Percentiles rank a stretch among this genome's conserved stretches.
Conservation (phyloP, 2,113 vertebrate species). For the Poecilia latipinna region DNA sequence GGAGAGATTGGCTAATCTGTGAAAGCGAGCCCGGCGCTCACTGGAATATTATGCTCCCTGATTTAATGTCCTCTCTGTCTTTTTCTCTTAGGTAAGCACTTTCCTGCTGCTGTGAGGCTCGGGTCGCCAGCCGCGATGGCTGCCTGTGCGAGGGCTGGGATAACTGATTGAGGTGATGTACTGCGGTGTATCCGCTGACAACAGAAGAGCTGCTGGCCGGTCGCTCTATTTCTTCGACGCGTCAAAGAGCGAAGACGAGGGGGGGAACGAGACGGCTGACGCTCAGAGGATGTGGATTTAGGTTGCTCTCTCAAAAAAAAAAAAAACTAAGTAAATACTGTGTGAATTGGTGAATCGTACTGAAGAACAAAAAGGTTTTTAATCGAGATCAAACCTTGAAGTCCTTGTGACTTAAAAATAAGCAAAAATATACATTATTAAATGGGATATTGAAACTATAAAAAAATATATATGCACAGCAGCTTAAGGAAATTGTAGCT, state of each 20-base stretch:
- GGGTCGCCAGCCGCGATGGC: constrained; percentile 53
- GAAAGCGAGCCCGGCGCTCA: constrained; percentile 69
- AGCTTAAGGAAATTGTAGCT: neutral
- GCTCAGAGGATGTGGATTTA: neutral
- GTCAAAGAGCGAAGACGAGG: constrained; percentile 39
- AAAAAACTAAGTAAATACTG: neutral
- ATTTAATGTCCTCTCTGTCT: constrained; percentile 79
- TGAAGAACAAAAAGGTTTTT: neutral
- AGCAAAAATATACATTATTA: neutral
- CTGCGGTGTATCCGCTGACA: constrained; percentile 68
- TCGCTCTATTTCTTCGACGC: constrained; percentile 54
- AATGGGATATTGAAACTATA: neutral
- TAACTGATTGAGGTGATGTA: constrained; percentile 83
- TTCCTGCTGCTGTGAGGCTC: constrained; percentile 67
- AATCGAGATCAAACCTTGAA: neutral
- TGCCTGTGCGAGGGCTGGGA: constrained; percentile 66
- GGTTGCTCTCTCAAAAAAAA: constrained; percentile 10
- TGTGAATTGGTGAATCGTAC: neutral
- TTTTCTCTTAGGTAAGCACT: constrained; percentile 85
- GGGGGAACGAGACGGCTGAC: constrained; percentile 15
- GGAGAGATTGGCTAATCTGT: constrained; percentile 79
- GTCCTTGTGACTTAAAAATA: neutral
- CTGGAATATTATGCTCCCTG: constrained; percentile 75
- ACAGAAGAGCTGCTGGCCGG: constrained; percentile 58
- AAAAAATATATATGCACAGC: neutral